phyloP scores from a whole-genome alignment of 2,888 invertebrate genomes.

The Nematopogon swammerdamellus region DNA sequence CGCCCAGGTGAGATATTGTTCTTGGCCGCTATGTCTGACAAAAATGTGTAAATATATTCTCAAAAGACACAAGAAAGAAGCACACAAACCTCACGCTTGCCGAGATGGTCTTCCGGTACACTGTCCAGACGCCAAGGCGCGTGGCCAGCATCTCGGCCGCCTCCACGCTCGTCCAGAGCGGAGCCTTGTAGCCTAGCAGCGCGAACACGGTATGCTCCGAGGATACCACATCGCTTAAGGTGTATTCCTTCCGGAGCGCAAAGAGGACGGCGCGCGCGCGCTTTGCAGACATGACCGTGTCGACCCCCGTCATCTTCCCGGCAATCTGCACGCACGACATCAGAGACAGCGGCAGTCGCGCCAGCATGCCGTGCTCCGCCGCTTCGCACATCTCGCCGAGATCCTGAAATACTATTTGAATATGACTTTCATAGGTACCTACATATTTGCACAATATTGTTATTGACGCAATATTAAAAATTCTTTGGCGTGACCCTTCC shows the following conservation, averaged over 20 bases:
- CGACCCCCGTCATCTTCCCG: slow-evolving; percentile 22
- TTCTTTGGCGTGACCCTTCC: too few relatives aligned
- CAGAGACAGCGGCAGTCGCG: slow-evolving; percentile 17
- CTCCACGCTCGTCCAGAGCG: slow-evolving; percentile 28
- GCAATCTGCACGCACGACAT: slow-evolving; percentile 24
- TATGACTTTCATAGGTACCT: too few relatives aligned
- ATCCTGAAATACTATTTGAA: neutral
- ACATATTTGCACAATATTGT: too few relatives aligned
- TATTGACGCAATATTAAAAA: too few relatives aligned
- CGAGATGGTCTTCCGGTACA: neutral
- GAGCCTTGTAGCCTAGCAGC: slow-evolving; percentile 22
- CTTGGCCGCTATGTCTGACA: too few relatives aligned
- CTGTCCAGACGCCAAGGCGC: slow-evolving; percentile 12
- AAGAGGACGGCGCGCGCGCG: slow-evolving; percentile 15
- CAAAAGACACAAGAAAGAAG: too few relatives aligned
- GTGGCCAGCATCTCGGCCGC: slow-evolving; percentile 20
- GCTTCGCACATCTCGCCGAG: slow-evolving; percentile 14
- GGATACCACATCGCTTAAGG: slow-evolving; percentile 17
- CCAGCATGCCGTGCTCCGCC: slow-evolving; percentile 12
- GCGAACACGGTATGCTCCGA: slow-evolving; percentile 22
- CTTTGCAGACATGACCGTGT: slow-evolving; percentile 13
- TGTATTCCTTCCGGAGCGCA: slow-evolving; percentile 12
- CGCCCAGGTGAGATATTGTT: too few relatives aligned
- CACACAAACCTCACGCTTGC: neutral
- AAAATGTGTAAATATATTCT: too few relatives aligned